These are phyloP conservation scores for Meandrusa payeni DNA, from an alignment of 2,888 invertebrate species.

Conservation along the genomic window DNA sequence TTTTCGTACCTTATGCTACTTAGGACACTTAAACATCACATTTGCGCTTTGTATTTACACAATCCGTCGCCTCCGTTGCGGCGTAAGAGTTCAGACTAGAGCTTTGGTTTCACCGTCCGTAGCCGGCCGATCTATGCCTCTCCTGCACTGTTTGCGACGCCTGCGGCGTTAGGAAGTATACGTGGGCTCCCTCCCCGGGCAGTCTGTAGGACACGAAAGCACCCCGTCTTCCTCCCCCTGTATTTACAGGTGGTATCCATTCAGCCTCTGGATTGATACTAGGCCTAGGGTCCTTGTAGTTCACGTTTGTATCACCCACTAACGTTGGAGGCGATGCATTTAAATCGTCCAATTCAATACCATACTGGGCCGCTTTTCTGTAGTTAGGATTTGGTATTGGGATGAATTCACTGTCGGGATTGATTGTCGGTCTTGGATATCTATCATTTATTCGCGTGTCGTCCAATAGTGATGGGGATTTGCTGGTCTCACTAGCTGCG, in stretches of 20 bases:
- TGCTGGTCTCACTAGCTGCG: slow-evolving; percentile 50
- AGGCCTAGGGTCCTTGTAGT: slow-evolving; percentile 81
- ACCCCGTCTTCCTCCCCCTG: slow-evolving; percentile 45
- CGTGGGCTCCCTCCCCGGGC: slow-evolving; percentile 89
- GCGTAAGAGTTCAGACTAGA: slow-evolving; percentile 70
- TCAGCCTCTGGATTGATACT: slow-evolving; percentile 81
- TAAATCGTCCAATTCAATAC: slow-evolving; percentile 66
- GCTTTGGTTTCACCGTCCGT: slow-evolving; percentile 76
- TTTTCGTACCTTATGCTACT: slow-evolving; percentile 68
- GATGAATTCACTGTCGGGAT: slow-evolving; percentile 85
- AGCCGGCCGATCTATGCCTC: slow-evolving; percentile 61
- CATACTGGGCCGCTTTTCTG: slow-evolving; percentile 52
- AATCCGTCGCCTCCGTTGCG: slow-evolving; percentile 49
- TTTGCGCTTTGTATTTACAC: slow-evolving; percentile 79
- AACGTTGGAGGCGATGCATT: slow-evolving; percentile 55
- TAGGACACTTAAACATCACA: slow-evolving; percentile 80
- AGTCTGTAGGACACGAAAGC: slow-evolving; percentile 86
- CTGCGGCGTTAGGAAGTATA: slow-evolving; percentile 89
- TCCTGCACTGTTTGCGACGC: slow-evolving; percentile 53
- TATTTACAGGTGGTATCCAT: slow-evolving; percentile 76
- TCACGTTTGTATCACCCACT: slow-evolving; percentile 76
- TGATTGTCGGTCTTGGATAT: slow-evolving; percentile 83
- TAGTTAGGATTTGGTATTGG: slow-evolving; percentile 72
- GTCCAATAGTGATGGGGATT: slow-evolving; percentile 76
- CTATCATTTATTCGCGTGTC: slow-evolving; percentile 88